Percentiles rank a stretch among this genome's conserved stretches.
phyloP scores from a whole-genome alignment of 2,113 vertebrate genomes.

The Agelaius tricolor region DNA sequence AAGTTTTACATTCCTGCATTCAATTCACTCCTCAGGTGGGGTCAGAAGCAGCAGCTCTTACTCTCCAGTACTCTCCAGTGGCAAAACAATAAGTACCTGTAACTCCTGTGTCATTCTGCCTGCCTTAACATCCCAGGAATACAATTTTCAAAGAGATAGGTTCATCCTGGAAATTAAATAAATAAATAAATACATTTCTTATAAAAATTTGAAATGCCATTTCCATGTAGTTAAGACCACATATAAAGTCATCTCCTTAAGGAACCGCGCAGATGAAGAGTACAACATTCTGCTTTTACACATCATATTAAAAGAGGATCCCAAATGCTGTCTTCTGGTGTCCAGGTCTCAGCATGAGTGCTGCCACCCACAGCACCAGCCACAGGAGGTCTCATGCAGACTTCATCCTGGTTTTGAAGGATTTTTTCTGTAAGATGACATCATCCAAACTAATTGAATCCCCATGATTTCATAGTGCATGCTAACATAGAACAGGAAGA shows the following conservation, averaged over 20 bases:
- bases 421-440: neutral
- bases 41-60: neutral
- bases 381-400: neutral
- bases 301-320: neutral
- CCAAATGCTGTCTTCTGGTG: neutral
- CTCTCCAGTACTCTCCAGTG: neutral
- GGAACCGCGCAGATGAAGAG: neutral
- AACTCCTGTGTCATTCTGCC: neutral
- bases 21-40: neutral
- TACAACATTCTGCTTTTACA: neutral
- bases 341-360: neutral
- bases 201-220: neutral
- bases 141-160: neutral
- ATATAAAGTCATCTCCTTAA: neutral
- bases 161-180: neutral
- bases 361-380: neutral
- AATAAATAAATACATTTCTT: neutral
- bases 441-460: neutral
- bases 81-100: neutral
- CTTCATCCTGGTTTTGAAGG: neutral
- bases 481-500: neutral
- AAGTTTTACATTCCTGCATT: neutral
- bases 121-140: neutral
- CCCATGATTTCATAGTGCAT: neutral
- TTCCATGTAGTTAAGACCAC: neutral